Evolutionary conservation across 1,140 invertebrate species (phyloP).

Genomic region (Apis cerana): DNA sequence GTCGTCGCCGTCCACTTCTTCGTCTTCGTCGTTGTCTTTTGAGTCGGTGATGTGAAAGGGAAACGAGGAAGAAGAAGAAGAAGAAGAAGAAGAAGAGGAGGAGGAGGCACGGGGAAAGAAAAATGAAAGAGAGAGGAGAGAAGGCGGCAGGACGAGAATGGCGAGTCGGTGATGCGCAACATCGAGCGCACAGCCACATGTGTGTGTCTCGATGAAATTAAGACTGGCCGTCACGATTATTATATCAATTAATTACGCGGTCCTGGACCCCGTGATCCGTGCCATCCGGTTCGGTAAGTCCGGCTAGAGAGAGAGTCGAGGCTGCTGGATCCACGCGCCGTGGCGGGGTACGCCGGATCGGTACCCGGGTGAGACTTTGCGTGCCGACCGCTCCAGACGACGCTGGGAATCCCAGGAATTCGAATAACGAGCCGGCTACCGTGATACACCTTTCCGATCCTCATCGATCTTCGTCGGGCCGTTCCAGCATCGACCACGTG

Average conservation of each 20-base stretch:
- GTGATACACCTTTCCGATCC: constrained; percentile 55
- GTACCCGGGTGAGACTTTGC: constrained; percentile 35
- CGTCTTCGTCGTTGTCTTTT: background rate
- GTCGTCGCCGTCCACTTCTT: background rate
- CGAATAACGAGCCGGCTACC: constrained; percentile 63
- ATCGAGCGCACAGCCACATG: constrained; percentile 6
- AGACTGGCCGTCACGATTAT: constrained; percentile 73
- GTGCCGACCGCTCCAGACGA: constrained; percentile 33
- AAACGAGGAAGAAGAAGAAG: background rate
- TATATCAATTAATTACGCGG: constrained; percentile 76
- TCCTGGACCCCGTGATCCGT: constrained; percentile 58
- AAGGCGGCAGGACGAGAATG: background rate
- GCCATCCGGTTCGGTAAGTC: constrained; percentile 73
- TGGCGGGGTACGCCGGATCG: background rate
- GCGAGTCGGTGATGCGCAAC: background rate
- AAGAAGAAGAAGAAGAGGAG: background rate
- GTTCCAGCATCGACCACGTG: constrained; percentile 28
- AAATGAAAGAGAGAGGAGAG: background rate
- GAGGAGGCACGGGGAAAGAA: background rate
- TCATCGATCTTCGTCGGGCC: constrained; percentile 60
- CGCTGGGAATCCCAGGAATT: constrained; percentile 57
- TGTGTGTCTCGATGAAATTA: constrained; percentile 67
- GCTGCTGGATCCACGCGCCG: background rate
- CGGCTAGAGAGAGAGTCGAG: constrained; percentile 40
- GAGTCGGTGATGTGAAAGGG: background rate